Evolutionary conservation across 2,797 vertebrate genomes (phyloP), one percentile per base, ranked within the genome.

Genomic region (Siniperca obscura): DNA sequence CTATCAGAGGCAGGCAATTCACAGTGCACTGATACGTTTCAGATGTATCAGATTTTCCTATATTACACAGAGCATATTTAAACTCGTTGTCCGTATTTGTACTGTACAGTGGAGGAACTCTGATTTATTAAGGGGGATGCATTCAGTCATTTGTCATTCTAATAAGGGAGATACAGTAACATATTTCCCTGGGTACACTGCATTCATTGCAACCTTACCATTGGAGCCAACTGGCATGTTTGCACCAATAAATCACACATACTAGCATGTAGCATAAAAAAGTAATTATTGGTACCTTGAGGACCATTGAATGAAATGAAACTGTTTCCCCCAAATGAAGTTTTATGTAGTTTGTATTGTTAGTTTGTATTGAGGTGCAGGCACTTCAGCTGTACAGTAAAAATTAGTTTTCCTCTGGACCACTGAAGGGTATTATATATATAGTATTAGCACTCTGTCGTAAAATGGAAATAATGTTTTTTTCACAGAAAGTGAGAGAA

Each of bases 111-210:
- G 44, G 67, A 82, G 75, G 34, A 84, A 55, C 17, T 61, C 25
- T 72, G 83, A 89, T 88, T 89, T 91, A 80, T 87, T 70, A 67
- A 81, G 14, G 34, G 40, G 40, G 56, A 78, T 74, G 52, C 40
- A 25, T 76, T 73, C 30, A 66, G 70, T 78, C 66, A 78, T 90
- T 81, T 86, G 62, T 90, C 80, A 90, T 77, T 89, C 53, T 88
- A 83, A 86, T 87, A 77, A 85, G 56, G 48, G 57, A 69, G 73
- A 77, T 83, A 59, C 55, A 59, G 65, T 81, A 73, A 70, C 70
- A 86, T 78, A 90, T 89, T 89, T 91, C 90, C 84, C 81, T 19
- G n/a, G 70, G 74, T 84, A 22, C 77, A 59, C 36, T 69, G 71
- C 53, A 61, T 71, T 81, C 77, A 82, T 57, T 78, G 68, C 69